Evolutionary conservation across 2,113 vertebrate genomes (phyloP).

Genomic region (Porphyrio hochstetteri): DNA sequence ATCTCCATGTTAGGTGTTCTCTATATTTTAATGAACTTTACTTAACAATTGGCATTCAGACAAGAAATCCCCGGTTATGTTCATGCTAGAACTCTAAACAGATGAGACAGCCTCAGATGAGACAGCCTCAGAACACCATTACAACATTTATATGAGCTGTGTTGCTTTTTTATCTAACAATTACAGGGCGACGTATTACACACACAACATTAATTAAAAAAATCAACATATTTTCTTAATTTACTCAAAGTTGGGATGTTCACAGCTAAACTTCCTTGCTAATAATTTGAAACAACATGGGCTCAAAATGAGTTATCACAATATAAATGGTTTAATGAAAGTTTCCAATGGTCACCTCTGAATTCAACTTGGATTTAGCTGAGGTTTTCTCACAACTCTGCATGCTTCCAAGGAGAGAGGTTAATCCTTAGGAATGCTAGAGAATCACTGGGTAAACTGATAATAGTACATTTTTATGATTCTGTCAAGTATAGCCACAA

Average conservation of each 20-base stretch:
- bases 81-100: too few species aligned
- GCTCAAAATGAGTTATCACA: not conserved
- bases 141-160: not conserved
- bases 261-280: not conserved
- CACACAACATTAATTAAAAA: not conserved
- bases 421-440: constrained; percentile 59
- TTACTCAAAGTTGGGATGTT: not conserved
- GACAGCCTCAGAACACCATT: not conserved
- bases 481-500: constrained; percentile 59
- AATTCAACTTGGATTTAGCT: constrained; percentile 46
- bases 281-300: not conserved
- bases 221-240: not conserved
- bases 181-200: not conserved
- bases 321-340: constrained; percentile 16
- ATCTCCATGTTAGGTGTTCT: not conserved
- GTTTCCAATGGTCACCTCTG: not conserved
- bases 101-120: not conserved
- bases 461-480: constrained; percentile 65
- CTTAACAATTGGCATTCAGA: not conserved
- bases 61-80: too few species aligned
- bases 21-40: not conserved
- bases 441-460: constrained; percentile 53
- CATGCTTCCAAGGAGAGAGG: constrained; percentile 24
- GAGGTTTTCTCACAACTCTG: constrained; percentile 38
- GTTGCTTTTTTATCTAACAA: not conserved